A percentile compares a stretch with the other conserved stretches of the same genome.
These are phyloP conservation scores for Equus quagga DNA, from an alignment of 2,113 vertebrate species.

Conservation along the genomic window DNA sequence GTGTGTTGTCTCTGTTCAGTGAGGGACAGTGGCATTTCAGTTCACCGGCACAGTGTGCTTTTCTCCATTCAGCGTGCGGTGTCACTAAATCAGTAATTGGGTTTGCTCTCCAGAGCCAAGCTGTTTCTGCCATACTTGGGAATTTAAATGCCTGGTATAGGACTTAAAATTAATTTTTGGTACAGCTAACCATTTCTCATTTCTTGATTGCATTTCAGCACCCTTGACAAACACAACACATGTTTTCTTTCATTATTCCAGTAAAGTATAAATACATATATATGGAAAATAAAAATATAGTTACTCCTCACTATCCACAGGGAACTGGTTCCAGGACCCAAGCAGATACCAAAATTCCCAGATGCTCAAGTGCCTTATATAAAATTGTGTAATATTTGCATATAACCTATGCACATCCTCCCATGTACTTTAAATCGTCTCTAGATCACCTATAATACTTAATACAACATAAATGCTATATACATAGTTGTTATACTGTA, in stretches of 20 bases:
- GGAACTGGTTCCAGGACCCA: no score
- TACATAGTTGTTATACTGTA: no score
- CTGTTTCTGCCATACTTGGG: background rate
- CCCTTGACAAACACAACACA: background rate
- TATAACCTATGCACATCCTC: no score
- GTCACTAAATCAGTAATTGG: background rate
- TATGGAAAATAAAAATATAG: background rate
- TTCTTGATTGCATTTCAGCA: slow-evolving; percentile 45
- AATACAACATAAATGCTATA: no score
- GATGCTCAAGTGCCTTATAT: no score
- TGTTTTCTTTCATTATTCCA: slow-evolving; percentile 16
- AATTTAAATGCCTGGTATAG: slow-evolving; percentile 22
- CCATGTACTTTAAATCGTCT: no score
- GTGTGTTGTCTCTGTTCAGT: rapidly evolving
- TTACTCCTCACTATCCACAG: no score
- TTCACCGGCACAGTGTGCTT: rapidly evolving
- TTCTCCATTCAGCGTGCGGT: background rate
- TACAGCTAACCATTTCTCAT: slow-evolving; percentile 10
- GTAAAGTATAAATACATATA: background rate
- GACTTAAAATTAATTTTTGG: background rate
- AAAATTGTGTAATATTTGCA: no score
- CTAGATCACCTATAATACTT: no score
- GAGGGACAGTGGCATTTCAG: background rate
- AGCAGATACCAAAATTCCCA: no score
- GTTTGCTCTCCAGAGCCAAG: slow-evolving; percentile 16